A percentile compares a stretch with the other conserved stretches of the same genome.
Conservation (phyloP, 2,113 vertebrate species). For the Tautogolabrus adspersus region DNA sequence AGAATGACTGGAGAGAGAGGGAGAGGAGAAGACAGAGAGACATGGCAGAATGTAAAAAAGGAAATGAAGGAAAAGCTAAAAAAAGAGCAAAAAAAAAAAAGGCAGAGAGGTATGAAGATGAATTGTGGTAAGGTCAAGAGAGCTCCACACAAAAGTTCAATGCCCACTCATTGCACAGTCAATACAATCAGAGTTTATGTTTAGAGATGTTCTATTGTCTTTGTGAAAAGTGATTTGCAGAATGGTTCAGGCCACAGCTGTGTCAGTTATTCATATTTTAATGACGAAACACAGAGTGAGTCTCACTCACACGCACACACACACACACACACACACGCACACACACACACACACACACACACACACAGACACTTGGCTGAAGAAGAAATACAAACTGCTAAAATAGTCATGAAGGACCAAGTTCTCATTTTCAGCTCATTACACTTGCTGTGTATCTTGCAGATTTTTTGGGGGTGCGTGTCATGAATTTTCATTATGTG, state of each 20-base stretch:
- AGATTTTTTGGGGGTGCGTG: constrained; percentile 66
- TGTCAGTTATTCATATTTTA: constrained; percentile 43
- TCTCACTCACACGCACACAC: neutral
- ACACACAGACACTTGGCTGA: constrained; percentile 1
- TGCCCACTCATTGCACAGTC: neutral
- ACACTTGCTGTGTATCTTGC: constrained; percentile 69
- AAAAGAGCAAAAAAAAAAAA: neutral
- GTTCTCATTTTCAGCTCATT: constrained; percentile 64
- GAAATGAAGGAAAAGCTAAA: constrained; percentile 26
- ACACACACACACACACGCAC: too few species aligned
- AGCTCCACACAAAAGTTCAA: neutral
- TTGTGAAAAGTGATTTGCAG: neutral
- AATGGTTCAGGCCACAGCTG: constrained; percentile 36
- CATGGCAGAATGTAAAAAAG: constrained; percentile 32
- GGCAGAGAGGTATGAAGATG: constrained; percentile 5
- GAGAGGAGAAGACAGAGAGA: constrained; percentile 6
- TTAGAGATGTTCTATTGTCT: neutral
- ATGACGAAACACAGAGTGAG: constrained; percentile 16
- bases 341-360: neutral
- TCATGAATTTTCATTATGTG: constrained; percentile 69
- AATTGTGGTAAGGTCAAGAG: constrained; percentile 34
- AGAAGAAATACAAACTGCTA: constrained; percentile 48
- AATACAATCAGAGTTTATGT: neutral
- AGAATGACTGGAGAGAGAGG: constrained; percentile 35
- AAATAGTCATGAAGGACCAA: constrained; percentile 54